Percentiles rank a stretch among this genome's conserved stretches.
Evolutionary conservation across 2,113 vertebrate species (phyloP).

Genomic region (Gasterosteus nipponicus): DNA sequence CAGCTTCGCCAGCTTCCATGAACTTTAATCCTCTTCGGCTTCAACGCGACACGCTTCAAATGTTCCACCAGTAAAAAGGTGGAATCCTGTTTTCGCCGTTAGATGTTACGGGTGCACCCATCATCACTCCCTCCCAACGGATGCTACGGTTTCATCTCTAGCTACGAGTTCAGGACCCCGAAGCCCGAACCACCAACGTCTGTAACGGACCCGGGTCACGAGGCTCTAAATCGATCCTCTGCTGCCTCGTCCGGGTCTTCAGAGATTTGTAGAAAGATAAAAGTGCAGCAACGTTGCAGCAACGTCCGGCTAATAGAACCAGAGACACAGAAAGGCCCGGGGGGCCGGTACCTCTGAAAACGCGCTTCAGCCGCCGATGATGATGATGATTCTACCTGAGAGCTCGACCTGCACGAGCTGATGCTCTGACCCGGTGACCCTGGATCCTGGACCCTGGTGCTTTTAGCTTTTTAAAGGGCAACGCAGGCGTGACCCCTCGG

Average conservation of each 20-base stretch:
- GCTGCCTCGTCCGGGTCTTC: neutral
- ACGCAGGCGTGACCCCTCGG: neutral
- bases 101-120: neutral
- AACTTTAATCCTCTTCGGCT: conserved; percentile 7
- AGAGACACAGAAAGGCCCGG: conserved; percentile 14
- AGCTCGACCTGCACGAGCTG: conserved; percentile 50
- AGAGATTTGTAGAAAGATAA: neutral
- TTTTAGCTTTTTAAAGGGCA: neutral
- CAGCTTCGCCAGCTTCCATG: conserved; percentile 25
- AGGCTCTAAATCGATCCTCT: neutral
- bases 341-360: conserved; percentile 30
- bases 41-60: neutral
- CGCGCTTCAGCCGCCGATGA: neutral
- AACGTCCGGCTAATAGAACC: too few species aligned
- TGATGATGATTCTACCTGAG: conserved; percentile 59
- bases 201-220: conserved; percentile 25
- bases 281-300: too few species aligned
- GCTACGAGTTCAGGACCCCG: neutral
- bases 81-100: neutral
- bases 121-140: neutral
- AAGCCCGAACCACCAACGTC: conserved; percentile 1
- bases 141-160: conserved; percentile 22
- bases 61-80: neutral
- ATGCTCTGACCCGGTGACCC: conserved; percentile 27
- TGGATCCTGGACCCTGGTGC: neutral